phyloP scores from a whole-genome alignment of 1,140 invertebrate genomes.

The Riptortus pedestris region DNA sequence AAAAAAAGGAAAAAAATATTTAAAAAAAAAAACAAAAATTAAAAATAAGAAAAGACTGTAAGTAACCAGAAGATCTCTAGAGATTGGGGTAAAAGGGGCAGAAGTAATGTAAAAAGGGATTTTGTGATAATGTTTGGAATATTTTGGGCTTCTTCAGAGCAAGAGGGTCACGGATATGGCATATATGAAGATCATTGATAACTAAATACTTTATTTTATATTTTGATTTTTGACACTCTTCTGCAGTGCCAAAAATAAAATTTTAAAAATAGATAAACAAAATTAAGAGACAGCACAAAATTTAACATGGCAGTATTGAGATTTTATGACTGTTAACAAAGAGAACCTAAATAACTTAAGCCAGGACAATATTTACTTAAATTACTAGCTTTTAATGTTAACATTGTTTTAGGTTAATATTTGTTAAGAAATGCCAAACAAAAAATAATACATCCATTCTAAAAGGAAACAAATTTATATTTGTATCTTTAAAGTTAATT shows the following conservation, averaged over 20 bases:
- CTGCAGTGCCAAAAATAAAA: not conserved
- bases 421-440: not conserved
- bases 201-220: constrained; percentile 2
- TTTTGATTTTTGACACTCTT: constrained; percentile 8
- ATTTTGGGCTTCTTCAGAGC: not conserved
- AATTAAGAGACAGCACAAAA: constrained; percentile 1
- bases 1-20: not conserved
- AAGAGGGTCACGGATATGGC: not conserved
- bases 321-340: not conserved
- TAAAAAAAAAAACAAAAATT: not conserved
- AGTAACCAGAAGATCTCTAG: constrained; percentile 17
- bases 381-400: not conserved
- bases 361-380: not conserved
- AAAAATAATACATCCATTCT: not conserved
- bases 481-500: not conserved
- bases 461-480: not conserved
- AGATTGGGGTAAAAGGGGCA: not conserved
- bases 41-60: constrained; percentile 8
- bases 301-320: constrained; percentile 1
- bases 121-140: not conserved
- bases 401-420: not conserved
- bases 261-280: not conserved
- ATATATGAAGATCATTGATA: not conserved
- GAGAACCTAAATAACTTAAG: not conserved
- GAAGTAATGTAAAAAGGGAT: not conserved